A percentile compares a stretch with the other conserved stretches of the same genome.
phyloP scores from a whole-genome alignment of 2,797 vertebrate genomes.

The Amniataba percoides region DNA sequence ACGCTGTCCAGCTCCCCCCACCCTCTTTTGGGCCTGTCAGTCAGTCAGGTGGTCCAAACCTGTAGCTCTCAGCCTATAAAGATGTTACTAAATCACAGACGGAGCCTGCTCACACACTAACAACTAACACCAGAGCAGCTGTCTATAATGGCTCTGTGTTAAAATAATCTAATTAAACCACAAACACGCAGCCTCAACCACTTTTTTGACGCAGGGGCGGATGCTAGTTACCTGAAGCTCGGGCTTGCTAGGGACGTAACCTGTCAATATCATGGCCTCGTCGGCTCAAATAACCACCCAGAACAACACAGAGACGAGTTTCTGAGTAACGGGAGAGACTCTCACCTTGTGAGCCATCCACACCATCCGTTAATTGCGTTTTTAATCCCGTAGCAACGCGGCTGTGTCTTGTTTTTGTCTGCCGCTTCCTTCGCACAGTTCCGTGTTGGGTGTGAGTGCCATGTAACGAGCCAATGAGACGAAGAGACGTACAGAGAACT shows the following conservation, averaged over 20 bases:
- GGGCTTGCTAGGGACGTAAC: constrained; percentile 31
- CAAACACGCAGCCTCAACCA: constrained; percentile 35
- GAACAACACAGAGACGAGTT: not conserved
- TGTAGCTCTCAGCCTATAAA: constrained; percentile 29
- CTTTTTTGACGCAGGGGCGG: constrained; percentile 76
- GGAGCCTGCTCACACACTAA: not conserved
- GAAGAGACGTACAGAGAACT: rapidly evolving
- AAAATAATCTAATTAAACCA: not conserved
- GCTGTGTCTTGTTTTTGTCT: constrained; percentile 71
- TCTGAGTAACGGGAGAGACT: not conserved
- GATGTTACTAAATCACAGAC: not conserved
- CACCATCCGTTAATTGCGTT: constrained; percentile 16
- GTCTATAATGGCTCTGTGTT: not conserved
- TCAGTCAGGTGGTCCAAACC: constrained; percentile 26
- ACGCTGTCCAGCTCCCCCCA: constrained; percentile 13
- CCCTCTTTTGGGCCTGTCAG: constrained; percentile 36
- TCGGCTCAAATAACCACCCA: not conserved
- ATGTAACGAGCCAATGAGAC: constrained; percentile 57
- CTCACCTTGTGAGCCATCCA: constrained; percentile 24
- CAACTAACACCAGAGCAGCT: not conserved
- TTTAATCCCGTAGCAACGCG: constrained; percentile 47
- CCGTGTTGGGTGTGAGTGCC: constrained; percentile 67
- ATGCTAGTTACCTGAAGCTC: constrained; percentile 73
- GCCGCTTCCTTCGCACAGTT: constrained; percentile 78
- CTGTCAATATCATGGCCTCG: constrained; percentile 9